phyloP scores from a whole-genome alignment of 1,140 invertebrate species.

The Metaphire vulgaris region DNA sequence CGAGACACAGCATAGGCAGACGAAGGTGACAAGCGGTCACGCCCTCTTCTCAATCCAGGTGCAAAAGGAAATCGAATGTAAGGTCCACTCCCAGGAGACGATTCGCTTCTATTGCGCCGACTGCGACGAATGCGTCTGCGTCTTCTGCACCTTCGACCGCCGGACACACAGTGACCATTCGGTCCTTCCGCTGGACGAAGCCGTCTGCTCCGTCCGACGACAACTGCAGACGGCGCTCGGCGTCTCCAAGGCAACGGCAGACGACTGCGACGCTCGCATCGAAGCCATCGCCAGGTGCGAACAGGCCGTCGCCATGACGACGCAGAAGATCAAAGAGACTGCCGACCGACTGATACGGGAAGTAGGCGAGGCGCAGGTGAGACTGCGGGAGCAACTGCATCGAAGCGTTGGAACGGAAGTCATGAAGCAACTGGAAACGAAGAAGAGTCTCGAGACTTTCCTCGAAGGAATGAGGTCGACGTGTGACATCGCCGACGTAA shows the following conservation, averaged over 20 bases:
- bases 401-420: conserved; percentile 46
- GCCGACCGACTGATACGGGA: conserved; percentile 47
- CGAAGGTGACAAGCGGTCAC: conserved; percentile 50
- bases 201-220: conserved; percentile 41
- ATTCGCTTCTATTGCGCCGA: conserved; percentile 52
- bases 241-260: conserved; percentile 37
- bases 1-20: conserved; percentile 44
- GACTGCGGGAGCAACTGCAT: conserved; percentile 49
- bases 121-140: conserved; percentile 49
- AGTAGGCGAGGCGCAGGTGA: conserved; percentile 46
- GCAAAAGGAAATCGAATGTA: conserved; percentile 48
- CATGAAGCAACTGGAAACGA: conserved; percentile 47
- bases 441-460: conserved; percentile 45
- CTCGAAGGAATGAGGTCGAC: conserved; percentile 47
- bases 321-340: conserved; percentile 45
- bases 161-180: conserved; percentile 51
- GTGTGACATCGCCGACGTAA: conserved; percentile 48
- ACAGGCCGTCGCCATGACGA: conserved; percentile 41
- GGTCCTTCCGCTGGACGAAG: conserved; percentile 48
- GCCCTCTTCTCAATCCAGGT: conserved; percentile 49
- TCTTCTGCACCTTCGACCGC: conserved; percentile 51
- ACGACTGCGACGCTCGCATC: conserved; percentile 44
- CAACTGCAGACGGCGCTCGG: conserved; percentile 39
- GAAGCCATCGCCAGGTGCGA: conserved; percentile 37
- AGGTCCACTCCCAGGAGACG: conserved; percentile 46